These are phyloP conservation scores for Lasioglossum malachurum DNA, from an alignment of 2,888 invertebrate genomes.

Conservation along the genomic window DNA sequence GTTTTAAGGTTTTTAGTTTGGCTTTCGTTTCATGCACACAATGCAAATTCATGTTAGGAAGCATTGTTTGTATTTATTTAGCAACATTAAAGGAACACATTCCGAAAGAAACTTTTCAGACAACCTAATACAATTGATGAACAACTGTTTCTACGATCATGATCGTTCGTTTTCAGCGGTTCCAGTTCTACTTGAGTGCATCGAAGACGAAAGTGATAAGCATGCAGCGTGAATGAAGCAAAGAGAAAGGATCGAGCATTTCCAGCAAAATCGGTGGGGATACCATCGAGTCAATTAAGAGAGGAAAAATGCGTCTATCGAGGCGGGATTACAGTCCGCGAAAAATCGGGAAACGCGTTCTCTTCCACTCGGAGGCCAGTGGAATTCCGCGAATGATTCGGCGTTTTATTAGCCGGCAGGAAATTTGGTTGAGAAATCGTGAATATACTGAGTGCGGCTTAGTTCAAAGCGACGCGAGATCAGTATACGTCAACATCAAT, in stretches of 20 bases:
- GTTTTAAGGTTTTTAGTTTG: no score
- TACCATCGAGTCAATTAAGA: not conserved
- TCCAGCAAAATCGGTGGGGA: not conserved
- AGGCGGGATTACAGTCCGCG: not conserved
- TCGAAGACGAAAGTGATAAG: slow-evolving; percentile 11
- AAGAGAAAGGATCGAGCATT: slow-evolving; percentile 1
- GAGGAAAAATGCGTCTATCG: not conserved
- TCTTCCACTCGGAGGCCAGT: not conserved
- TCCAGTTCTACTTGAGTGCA: not conserved
- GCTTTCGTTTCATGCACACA: no score
- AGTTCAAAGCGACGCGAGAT: slow-evolving; percentile 68
- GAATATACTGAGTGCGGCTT: slow-evolving; percentile 23
- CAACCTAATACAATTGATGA: no score
- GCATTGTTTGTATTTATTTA: no score
- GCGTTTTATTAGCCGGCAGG: slow-evolving; percentile 44
- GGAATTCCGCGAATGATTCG: slow-evolving; percentile 33
- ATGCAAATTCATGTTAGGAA: no score
- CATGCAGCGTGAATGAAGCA: slow-evolving; percentile 7
- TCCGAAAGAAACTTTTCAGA: no score
- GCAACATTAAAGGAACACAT: no score
- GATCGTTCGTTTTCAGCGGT: no score
- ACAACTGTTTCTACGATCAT: no score
- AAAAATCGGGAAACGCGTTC: slow-evolving; percentile 1
- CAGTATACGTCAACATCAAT: not conserved
- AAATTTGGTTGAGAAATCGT: slow-evolving; percentile 65